Conservation (phyloP, 1,140 invertebrate species). For the Meloidogyne chitwoodi region DNA sequence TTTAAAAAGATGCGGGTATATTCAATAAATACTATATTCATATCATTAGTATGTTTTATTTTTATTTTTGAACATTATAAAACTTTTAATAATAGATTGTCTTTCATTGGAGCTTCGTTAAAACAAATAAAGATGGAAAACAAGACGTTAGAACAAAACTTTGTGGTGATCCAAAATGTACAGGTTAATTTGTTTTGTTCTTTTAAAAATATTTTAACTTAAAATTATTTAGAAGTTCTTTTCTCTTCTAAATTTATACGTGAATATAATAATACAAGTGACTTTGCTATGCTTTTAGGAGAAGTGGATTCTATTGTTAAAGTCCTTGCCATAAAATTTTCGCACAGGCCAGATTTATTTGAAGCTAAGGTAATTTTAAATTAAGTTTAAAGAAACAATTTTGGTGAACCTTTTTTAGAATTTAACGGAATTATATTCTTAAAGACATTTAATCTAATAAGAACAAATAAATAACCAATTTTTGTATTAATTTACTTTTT, state of each 20-base stretch:
- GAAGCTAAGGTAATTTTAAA: slow-evolving; percentile 9
- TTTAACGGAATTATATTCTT: too few relatives aligned
- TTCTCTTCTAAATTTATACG: slow-evolving; percentile 7
- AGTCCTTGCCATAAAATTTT: background rate
- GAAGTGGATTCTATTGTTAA: background rate
- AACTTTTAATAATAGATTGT: background rate
- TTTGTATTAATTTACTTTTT: too few relatives aligned
- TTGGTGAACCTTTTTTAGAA: background rate
- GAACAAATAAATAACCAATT: too few relatives aligned
- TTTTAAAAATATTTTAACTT: background rate
- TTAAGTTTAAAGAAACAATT: background rate
- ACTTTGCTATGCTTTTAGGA: background rate
- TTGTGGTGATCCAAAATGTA: slow-evolving; percentile 4
- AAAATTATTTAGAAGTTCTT: background rate
- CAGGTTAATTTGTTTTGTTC: background rate
- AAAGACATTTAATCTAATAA: too few relatives aligned
- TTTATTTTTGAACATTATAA: background rate
- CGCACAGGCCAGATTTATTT: slow-evolving; percentile 6
- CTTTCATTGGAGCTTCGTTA: background rate
- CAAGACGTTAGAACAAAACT: background rate
- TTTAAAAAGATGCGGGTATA: background rate
- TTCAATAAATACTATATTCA: background rate
- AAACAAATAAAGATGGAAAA: background rate
- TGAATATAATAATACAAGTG: background rate
- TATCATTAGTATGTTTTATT: background rate